phyloP scores from a whole-genome alignment of 2,797 vertebrate species.

The Acrocephalus scirpaceus region DNA sequence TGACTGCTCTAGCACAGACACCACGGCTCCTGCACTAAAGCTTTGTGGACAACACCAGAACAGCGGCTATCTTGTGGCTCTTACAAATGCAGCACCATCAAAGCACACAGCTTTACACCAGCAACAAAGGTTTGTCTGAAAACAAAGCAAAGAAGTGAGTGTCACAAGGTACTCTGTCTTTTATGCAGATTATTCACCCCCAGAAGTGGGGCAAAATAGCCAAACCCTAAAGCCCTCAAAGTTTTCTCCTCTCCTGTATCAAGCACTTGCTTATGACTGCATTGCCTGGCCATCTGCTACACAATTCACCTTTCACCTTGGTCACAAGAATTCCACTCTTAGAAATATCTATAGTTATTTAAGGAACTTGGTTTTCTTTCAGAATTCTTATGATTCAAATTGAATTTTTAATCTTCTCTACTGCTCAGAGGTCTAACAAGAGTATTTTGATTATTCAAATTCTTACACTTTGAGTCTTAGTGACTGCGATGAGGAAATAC shows the following conservation, averaged over 20 bases:
- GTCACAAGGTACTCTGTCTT: background rate
- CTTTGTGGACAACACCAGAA: background rate
- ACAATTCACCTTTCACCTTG: background rate
- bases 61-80: background rate
- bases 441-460: fast-evolving
- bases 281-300: background rate
- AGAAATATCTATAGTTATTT: background rate
- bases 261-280: background rate
- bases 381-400: background rate
- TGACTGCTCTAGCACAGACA: background rate
- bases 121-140: background rate
- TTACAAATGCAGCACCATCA: background rate
- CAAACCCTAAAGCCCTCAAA: background rate
- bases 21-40: background rate
- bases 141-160: background rate
- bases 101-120: background rate
- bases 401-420: background rate
- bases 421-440: background rate
- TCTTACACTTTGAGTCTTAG: background rate
- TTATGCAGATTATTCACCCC: background rate
- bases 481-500: background rate
- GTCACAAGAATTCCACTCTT: background rate
- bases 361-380: background rate
- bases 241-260: background rate
- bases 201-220: background rate